These are phyloP conservation scores for Melipona quadrifasciata DNA, from an alignment of 1,140 invertebrate genomes.

Conservation along the genomic window DNA sequence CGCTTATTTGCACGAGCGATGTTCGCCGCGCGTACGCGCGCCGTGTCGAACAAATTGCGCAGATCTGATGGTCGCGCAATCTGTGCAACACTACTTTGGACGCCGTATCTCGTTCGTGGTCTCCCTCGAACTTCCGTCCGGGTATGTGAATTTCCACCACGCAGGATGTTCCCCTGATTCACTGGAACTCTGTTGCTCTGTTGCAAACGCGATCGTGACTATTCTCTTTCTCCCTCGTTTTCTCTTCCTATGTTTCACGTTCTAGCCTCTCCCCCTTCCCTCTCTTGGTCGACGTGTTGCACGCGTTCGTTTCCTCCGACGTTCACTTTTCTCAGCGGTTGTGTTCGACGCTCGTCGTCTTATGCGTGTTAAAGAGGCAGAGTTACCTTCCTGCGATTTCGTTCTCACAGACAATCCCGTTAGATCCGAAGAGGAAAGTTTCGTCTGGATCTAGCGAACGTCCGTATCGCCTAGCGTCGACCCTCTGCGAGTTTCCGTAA, in stretches of 20 bases:
- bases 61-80: constrained; percentile 7
- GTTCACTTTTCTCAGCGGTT: constrained; percentile 29
- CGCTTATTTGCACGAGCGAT: background rate
- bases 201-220: constrained; percentile 32
- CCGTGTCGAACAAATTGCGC: background rate
- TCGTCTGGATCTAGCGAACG: background rate
- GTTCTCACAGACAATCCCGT: constrained; percentile 20
- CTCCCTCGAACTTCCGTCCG: constrained; percentile 53
- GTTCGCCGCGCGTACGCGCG: background rate
- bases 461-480: background rate
- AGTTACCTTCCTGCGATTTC: constrained; percentile 5
- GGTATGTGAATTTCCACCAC: constrained; percentile 54
- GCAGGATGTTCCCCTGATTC: constrained; percentile 48
- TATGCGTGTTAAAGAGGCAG: constrained; percentile 13
- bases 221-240: background rate
- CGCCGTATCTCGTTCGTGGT: constrained; percentile 31
- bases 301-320: constrained; percentile 1
- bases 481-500: background rate
- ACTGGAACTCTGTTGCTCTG: background rate
- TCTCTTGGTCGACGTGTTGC: no score
- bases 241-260: background rate
- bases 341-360: constrained; percentile 20
- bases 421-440: constrained; percentile 24
- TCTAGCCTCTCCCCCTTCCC: background rate
- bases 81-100: constrained; percentile 1